Conservation (phyloP, 1,140 invertebrate species). For the Yoshiicerus persimilis region DNA sequence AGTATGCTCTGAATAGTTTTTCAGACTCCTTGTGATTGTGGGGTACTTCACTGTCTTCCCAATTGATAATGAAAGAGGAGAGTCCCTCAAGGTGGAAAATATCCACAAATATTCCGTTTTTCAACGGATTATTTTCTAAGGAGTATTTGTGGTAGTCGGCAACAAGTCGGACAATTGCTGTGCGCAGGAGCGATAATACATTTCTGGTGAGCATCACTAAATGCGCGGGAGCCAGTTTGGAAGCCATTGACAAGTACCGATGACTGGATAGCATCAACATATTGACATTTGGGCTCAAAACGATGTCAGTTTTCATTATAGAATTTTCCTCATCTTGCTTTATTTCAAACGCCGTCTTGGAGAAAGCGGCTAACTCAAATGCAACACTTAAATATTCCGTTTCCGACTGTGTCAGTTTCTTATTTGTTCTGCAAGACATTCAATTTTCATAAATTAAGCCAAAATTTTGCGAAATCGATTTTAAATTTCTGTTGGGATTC, state of each 20-base stretch:
- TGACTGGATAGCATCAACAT: not conserved
- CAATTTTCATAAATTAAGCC: too few relatives aligned
- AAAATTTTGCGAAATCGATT: too few relatives aligned
- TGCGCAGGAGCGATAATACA: not conserved
- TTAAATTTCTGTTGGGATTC: too few relatives aligned
- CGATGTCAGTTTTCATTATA: not conserved
- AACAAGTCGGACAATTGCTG: not conserved
- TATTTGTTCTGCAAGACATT: not conserved
- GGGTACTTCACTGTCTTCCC: not conserved
- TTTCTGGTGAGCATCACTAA: not conserved
- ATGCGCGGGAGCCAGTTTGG: not conserved
- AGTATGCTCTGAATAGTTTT: not conserved
- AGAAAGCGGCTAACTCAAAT: not conserved
- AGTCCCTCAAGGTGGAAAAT: not conserved
- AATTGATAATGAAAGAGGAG: not conserved
- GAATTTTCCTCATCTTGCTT: not conserved
- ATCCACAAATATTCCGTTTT: not conserved
- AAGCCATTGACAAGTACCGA: not conserved
- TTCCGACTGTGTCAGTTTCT: not conserved
- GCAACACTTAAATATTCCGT: not conserved
- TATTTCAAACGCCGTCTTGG: not conserved
- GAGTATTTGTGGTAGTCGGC: not conserved
- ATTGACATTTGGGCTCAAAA: not conserved
- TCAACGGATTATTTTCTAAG: not conserved
- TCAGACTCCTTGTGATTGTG: not conserved